Evolutionary conservation across 2,888 invertebrate species (phyloP).

Genomic region (Cephus nigrinus): DNA sequence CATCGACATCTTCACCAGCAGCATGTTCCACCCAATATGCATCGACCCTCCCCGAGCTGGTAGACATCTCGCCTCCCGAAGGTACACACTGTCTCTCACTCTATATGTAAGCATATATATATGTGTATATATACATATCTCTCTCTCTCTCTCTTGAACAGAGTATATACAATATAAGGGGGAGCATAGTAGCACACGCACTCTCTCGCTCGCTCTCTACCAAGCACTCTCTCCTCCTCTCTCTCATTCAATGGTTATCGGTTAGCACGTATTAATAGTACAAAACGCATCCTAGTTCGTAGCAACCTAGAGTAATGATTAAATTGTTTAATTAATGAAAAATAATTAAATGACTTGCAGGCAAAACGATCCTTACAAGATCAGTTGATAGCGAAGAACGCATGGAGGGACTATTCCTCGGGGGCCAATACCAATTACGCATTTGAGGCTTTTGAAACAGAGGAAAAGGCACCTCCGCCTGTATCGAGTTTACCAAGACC

Average conservation of each 20-base stretch:
- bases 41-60: constrained; percentile 62
- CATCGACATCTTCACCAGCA: constrained; percentile 53
- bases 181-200: too few species aligned
- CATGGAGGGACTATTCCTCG: constrained; percentile 89
- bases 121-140: too few species aligned
- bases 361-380: constrained; percentile 71
- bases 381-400: constrained; percentile 83
- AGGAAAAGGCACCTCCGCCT: constrained; percentile 73
- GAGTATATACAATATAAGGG: too few species aligned
- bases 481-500: constrained; percentile 60
- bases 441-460: constrained; percentile 88
- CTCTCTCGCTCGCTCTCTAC: neutral
- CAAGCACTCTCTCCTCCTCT: neutral
- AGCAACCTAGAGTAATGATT: too few species aligned
- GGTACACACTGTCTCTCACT: constrained; percentile 7
- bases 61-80: constrained; percentile 36
- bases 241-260: neutral
- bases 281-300: too few species aligned
- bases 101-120: neutral
- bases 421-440: constrained; percentile 87
- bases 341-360: neutral
- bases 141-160: neutral
- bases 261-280: too few species aligned
- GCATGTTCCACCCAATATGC: constrained; percentile 58
- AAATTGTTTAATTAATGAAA: neutral